Evolutionary conservation across 2,888 invertebrate genomes (phyloP).

Genomic region (Strigamia crassipes): DNA sequence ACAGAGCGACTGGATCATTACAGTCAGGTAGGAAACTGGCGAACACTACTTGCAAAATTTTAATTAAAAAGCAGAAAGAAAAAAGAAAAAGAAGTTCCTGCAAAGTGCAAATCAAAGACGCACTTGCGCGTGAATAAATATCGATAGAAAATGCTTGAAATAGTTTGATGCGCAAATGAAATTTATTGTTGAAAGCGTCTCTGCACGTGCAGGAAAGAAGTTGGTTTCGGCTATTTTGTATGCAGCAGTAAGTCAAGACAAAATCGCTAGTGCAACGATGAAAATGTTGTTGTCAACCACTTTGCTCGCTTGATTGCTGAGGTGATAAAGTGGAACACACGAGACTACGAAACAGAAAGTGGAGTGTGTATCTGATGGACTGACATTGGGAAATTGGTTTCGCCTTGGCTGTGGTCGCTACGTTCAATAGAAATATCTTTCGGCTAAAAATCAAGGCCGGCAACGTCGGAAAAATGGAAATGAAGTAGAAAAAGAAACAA

Average conservation of each 20-base stretch:
- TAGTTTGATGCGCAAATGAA: constrained; percentile 23
- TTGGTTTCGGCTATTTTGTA: constrained; percentile 17
- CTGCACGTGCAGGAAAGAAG: not conserved
- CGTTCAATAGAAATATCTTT: constrained; percentile 1
- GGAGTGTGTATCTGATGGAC: constrained; percentile 12
- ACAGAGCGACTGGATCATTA: constrained; percentile 84
- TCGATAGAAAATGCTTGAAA: constrained; percentile 24
- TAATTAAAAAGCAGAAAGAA: not conserved
- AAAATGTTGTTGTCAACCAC: constrained; percentile 42
- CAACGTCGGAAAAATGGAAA: not conserved
- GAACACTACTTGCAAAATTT: not conserved
- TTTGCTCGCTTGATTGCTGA: constrained; percentile 42
- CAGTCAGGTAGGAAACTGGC: constrained; percentile 64
- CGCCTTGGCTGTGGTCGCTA: not conserved
- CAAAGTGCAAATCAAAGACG: not conserved
- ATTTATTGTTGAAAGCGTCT: not conserved
- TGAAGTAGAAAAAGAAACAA: not conserved
- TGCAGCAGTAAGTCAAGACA: not conserved
- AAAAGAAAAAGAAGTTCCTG: not conserved
- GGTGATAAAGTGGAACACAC: constrained; percentile 36
- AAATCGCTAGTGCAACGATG: constrained; percentile 24
- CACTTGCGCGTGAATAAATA: not conserved
- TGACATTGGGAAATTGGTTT: constrained; percentile 36
- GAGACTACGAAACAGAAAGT: not conserved
- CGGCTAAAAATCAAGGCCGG: constrained; percentile 23